Evolutionary conservation across 2,113 vertebrate species (phyloP), one percentile per base, ranked within the genome.

Genomic region (Psittacus erithacus): DNA sequence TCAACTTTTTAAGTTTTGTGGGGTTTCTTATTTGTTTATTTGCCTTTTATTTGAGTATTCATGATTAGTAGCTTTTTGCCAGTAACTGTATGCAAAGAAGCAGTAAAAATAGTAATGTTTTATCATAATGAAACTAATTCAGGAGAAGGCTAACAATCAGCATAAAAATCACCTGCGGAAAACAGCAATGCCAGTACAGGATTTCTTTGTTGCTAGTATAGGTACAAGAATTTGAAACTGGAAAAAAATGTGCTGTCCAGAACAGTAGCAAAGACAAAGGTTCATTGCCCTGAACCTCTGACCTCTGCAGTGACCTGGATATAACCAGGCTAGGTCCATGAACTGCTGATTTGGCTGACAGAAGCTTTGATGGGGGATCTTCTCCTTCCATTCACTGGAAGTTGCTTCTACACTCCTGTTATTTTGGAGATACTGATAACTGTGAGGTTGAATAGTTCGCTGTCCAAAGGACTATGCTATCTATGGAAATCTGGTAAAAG

Each of bases 271-370:
- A 65, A 82, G 43, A 35, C 11, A 60, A 10, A 82, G 62, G 20
- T 57, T 53, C 28, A 9, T 50, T 78, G 20, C 46, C 76, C 38
- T 52, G 70, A 77, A 13, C 27, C 4, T 43, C 31, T 11, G 9
- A 7, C n/a, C 60, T 20, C 60, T 80, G 28, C 63, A 74, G 17
- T 12, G 60, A 33, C 4, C 46, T 94, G 14, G 50, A 13, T 60
- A 3, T 47, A 59, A 49, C 4, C 12, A 50, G 1, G 0, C 0
- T 27, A 67, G 20, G 27, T n/a, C 63, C 22, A 2, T 69, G 75
- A 89, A 31, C n/a, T 77, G n/a, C 50, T 83, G 67, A 20, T 9
- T 43, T 55, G n/a, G 3, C 33, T 76, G 47, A 16, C 41, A 64
- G 47, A 27, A 74, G 13, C 6, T 62, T 62, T 70, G 27, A 3